Evolutionary conservation across 2,797 vertebrate genomes (phyloP), one percentile per base, ranked within the genome.

Genomic region (Sebastes elongatus): DNA sequence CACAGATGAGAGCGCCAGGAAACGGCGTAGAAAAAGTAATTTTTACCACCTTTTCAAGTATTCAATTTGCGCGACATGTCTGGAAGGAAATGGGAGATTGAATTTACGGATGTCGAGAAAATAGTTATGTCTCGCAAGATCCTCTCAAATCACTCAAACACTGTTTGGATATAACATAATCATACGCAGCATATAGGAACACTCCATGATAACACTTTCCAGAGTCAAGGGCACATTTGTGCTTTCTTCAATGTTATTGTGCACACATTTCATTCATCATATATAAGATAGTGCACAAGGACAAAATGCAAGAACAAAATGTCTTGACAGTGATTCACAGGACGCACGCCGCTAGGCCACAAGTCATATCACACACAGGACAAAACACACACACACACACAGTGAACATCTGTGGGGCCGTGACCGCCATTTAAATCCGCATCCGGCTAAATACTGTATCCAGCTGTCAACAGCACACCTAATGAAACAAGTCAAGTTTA

Each of bases 11-110:
- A 71, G 80, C 22, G 38, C 33, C 62, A 52, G 55, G 65, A 85
- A 80, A 84, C 52, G 30, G 56, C 25, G 71, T 69, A 70, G 35
- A 74, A 57, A 57, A 75, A 73, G 73, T 80, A 7, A 75, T 89
- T 90, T 88, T 90, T 66, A 16, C 23, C 38, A 79, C 53, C n/a
- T 67, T 52, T 63, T 71, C 66, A 74, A 78, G 53, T 71, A 77
- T 87, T 90, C 78, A 88, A 88, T 93, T 91, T 91, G 83, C 49
- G 81, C 71, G 61, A 70, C 79, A 69, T 76, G 83, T 90, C 83
- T 23, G 35, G 23, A 59, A 76, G 84, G 71, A 89, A 89, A 91
- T 80, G 53, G 38, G 82, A 86, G 86, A 86, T 46, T 78, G 23
- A 81, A 90, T 89, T 89, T 77, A 88, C 79, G 73, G 42, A 73